A percentile compares a stretch with the other conserved stretches of the same genome.
These are phyloP conservation scores for Drosophila greeni DNA, from an alignment of 2,888 invertebrate species.

Conservation along the genomic window DNA sequence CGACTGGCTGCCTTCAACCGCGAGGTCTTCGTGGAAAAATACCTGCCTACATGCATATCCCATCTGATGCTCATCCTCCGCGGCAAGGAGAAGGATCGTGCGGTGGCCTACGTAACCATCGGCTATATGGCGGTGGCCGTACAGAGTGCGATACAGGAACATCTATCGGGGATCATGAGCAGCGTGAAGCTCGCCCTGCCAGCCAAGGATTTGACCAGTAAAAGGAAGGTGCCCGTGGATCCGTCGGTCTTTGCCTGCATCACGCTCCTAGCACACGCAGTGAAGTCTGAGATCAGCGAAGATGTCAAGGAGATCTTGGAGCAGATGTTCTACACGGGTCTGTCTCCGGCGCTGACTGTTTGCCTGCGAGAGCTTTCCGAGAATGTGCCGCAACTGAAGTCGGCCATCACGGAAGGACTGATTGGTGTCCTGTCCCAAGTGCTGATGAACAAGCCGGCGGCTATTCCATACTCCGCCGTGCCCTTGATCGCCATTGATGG, in stretches of 20 bases:
- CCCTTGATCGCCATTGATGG: conserved; percentile 77
- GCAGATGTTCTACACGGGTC: conserved; percentile 93
- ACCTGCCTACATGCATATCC: conserved; percentile 86
- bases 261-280: conserved; percentile 92
- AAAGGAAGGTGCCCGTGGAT: conserved; percentile 87
- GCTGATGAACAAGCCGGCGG: conserved; percentile 90
- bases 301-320: conserved; percentile 92
- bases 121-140: conserved; percentile 95
- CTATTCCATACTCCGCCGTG: conserved; percentile 82
- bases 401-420: conserved; percentile 94
- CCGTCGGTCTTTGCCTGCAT: conserved; percentile 96
- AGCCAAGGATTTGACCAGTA: conserved; percentile 86
- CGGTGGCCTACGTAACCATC: conserved; percentile 92
- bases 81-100: conserved; percentile 90
- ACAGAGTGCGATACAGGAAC: conserved; percentile 87
- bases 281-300: conserved; percentile 86
- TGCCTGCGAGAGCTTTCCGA: conserved; percentile 93
- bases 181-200: conserved; percentile 88
- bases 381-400: conserved; percentile 91
- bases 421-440: conserved; percentile 94
- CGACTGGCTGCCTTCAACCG: conserved; percentile 95
- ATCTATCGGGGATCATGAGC: conserved; percentile 92
- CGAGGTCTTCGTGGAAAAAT: conserved; percentile 86
- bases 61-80: conserved; percentile 88
- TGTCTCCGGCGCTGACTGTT: conserved; percentile 93